These are phyloP conservation scores for Endomychus coccineus DNA, from an alignment of 2,888 invertebrate species.

Conservation along the genomic window DNA sequence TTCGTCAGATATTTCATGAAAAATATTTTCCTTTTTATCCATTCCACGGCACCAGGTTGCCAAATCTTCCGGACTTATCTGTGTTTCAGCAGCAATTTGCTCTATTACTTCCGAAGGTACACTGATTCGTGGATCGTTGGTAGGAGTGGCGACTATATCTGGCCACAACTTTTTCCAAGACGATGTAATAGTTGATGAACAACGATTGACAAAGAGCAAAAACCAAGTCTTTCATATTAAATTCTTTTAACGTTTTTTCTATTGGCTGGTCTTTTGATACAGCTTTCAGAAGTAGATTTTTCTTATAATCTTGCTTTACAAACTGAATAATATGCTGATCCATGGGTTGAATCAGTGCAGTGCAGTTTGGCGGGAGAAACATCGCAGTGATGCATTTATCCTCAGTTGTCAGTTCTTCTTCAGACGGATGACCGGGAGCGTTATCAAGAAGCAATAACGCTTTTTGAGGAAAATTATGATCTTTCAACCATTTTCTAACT, in stretches of 20 bases:
- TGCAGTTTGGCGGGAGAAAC: constrained; percentile 28
- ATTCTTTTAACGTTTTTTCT: constrained; percentile 11
- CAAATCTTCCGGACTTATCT: constrained; percentile 23
- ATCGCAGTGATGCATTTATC: constrained; percentile 28
- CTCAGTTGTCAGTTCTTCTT: constrained; percentile 26
- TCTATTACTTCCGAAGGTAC: constrained; percentile 29
- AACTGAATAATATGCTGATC: constrained; percentile 30
- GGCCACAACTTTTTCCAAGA: constrained; percentile 24
- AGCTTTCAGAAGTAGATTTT: constrained; percentile 12
- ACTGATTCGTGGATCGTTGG: constrained; percentile 18
- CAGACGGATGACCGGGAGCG: constrained; percentile 26
- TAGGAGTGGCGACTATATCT: constrained; percentile 10
- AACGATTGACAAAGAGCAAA: constrained; percentile 23
- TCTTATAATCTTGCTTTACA: constrained; percentile 24
- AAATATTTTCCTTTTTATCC: constrained; percentile 15
- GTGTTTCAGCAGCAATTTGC: constrained; percentile 24
- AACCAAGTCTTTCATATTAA: constrained; percentile 12
- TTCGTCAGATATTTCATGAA: constrained; percentile 30
- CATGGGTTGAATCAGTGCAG: constrained; percentile 32
- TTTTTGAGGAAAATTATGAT: constrained; percentile 23
- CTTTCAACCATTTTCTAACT: constrained; percentile 26
- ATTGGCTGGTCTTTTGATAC: too few species aligned
- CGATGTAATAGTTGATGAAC: constrained; percentile 29
- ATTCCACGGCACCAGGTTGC: constrained; percentile 12
- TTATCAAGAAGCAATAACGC: constrained; percentile 29